A percentile compares a stretch with the other conserved stretches of the same genome.
phyloP scores from a whole-genome alignment of 1,140 invertebrate genomes.

The Melanaphis sacchari region DNA sequence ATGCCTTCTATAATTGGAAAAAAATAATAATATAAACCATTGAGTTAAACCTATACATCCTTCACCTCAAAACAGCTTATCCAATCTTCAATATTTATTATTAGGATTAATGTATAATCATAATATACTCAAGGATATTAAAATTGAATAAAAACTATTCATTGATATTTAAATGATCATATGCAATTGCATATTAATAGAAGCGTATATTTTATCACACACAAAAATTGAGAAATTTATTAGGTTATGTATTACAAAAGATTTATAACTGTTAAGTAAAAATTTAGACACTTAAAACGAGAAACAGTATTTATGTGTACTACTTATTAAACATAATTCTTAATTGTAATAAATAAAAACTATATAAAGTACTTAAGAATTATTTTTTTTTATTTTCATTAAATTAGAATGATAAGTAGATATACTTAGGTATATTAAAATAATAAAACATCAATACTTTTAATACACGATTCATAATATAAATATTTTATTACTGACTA shows the following conservation, averaged over 20 bases:
- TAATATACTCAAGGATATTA: neutral
- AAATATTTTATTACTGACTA: conserved; percentile 7
- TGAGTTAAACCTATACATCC: neutral
- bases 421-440: neutral
- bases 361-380: neutral
- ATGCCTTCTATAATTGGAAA: neutral
- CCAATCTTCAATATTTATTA: neutral
- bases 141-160: neutral
- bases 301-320: neutral
- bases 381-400: neutral
- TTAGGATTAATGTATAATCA: neutral
- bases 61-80: neutral
- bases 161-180: neutral
- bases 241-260: neutral
- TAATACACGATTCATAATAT: neutral
- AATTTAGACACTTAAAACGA: neutral
- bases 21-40: neutral
- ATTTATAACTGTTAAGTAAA: neutral
- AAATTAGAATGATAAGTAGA: neutral
- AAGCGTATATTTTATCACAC: neutral
- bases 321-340: neutral
- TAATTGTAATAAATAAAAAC: neutral
- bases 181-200: neutral
- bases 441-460: neutral
- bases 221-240: neutral